Conservation (phyloP, 2,113 vertebrate genomes). For the Myotis davidii region DNA sequence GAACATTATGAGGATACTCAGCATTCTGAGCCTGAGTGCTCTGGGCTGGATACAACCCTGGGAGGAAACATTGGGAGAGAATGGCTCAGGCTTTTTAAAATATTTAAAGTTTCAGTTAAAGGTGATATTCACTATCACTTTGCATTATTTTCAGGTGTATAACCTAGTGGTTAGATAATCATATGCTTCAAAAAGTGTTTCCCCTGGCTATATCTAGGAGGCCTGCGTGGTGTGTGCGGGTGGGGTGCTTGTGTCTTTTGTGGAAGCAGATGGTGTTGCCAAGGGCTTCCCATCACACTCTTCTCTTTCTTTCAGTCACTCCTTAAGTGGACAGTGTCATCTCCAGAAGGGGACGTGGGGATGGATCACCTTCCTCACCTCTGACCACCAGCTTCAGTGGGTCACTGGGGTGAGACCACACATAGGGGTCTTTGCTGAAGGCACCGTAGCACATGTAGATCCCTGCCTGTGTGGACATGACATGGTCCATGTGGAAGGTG, state of each 20-base stretch:
- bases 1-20: neutral
- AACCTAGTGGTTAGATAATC: neutral
- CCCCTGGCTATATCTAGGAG: neutral
- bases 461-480: neutral
- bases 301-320: too few relatives aligned
- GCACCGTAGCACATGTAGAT: neutral
- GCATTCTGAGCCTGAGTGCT: neutral
- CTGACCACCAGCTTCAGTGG: neutral
- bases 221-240: too few relatives aligned
- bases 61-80: neutral
- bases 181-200: neutral
- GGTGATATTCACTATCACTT: neutral
- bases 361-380: neutral
- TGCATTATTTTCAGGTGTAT: neutral
- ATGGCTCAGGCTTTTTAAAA: neutral
- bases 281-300: too few relatives aligned
- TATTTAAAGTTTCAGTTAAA: neutral
- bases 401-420: neutral
- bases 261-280: too few relatives aligned
- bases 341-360: too few relatives aligned
- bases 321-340: too few relatives aligned
- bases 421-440: fast-evolving
- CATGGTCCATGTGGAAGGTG: neutral
- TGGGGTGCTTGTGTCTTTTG: too few relatives aligned
- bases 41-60: neutral